A percentile compares a stretch with the other conserved stretches of the same genome.
Evolutionary conservation across 2,113 vertebrate species (phyloP).

Genomic region (Neopipo cinnamomea): DNA sequence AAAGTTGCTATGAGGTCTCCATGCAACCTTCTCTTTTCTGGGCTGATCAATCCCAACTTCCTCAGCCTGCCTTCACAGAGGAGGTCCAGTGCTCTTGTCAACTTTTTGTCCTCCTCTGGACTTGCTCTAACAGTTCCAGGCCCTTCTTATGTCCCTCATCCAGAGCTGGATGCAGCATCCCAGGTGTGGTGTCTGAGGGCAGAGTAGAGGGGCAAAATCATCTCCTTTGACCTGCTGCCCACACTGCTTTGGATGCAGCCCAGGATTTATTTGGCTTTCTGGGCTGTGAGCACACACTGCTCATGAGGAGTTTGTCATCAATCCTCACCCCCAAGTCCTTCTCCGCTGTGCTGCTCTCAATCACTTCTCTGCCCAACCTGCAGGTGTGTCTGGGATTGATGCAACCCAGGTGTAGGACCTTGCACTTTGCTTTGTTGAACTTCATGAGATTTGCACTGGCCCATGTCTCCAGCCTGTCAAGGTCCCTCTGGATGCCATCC

Average conservation of each 20-base stretch:
- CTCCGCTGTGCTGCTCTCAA: neutral
- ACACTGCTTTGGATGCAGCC: rapidly evolving
- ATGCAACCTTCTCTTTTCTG: neutral
- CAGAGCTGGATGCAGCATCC: neutral
- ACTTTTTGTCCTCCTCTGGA: neutral
- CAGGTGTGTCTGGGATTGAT: rapidly evolving
- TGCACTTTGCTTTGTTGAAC: neutral
- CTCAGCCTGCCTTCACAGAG: neutral
- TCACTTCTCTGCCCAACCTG: neutral
- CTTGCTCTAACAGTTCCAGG: neutral
- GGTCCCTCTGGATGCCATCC: neutral
- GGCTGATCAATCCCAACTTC: neutral
- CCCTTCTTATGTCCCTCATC: neutral
- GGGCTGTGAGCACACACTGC: neutral
- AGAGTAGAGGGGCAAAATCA: neutral
- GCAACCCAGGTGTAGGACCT: neutral
- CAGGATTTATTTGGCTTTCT: neutral
- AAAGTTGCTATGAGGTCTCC: neutral
- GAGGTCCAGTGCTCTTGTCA: neutral
- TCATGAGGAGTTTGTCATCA: neutral
- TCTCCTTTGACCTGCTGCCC: neutral
- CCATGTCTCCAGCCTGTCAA: neutral
- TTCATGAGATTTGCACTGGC: neutral
- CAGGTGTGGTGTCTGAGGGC: neutral
- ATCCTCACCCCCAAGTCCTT: neutral